phyloP scores from a whole-genome alignment of 1,140 invertebrate species.

The Hylaeus volcanicus region DNA sequence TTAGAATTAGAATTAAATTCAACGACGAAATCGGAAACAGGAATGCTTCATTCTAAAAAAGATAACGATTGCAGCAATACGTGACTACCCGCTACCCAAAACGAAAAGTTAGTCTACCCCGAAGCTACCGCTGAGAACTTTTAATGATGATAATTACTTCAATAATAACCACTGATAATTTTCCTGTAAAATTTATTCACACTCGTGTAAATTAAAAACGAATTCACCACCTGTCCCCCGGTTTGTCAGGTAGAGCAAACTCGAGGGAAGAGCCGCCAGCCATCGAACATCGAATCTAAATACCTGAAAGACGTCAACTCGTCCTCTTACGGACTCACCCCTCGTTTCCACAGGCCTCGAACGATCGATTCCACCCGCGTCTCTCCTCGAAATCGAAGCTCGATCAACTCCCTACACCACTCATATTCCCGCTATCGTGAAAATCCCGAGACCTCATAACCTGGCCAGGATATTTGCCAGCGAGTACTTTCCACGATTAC shows the following conservation, averaged over 20 bases:
- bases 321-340: neutral
- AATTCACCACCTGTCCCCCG: neutral
- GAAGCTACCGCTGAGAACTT: neutral
- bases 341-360: neutral
- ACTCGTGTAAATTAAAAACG: neutral
- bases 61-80: no score
- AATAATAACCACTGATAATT: neutral
- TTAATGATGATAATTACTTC: constrained; percentile 10
- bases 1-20: no score
- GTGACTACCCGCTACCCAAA: no score
- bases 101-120: neutral
- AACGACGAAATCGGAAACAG: no score
- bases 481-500: neutral
- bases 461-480: neutral
- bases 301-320: constrained; percentile 1
- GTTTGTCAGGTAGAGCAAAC: neutral
- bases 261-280: constrained; percentile 7
- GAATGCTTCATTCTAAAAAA: no score
- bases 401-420: neutral
- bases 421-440: neutral
- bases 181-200: neutral
- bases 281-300: neutral
- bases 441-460: constrained; percentile 5
- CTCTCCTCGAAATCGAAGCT: neutral
- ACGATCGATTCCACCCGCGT: neutral